These are phyloP conservation scores for Hippolais icterina DNA, from an alignment of 2,113 vertebrate species.

Conservation along the genomic window DNA sequence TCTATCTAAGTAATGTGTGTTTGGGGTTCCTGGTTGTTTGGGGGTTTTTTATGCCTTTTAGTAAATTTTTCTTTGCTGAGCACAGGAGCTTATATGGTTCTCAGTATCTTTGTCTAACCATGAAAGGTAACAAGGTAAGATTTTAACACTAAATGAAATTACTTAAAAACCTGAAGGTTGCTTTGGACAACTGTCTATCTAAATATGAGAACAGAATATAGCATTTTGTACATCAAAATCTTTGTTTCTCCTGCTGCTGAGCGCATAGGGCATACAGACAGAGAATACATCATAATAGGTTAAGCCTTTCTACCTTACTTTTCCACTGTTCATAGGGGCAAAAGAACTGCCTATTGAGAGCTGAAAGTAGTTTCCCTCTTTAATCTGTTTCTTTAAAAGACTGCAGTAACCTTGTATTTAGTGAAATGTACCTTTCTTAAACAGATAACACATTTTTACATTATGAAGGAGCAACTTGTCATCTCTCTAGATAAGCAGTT, in stretches of 20 bases:
- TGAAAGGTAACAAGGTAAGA: background rate
- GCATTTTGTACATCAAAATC: background rate
- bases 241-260: background rate
- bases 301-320: background rate
- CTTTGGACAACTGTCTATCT: background rate
- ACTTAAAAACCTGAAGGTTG: background rate
- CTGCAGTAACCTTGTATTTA: background rate
- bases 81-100: background rate
- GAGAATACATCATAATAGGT: background rate
- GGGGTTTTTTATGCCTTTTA: background rate
- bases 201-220: background rate
- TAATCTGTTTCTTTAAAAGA: background rate
- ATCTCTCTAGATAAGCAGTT: background rate
- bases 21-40: background rate
- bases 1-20: background rate
- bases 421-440: background rate
- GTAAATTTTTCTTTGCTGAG: background rate
- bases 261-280: background rate
- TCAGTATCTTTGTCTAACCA: background rate
- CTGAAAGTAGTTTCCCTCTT: background rate
- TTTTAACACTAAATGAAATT: background rate
- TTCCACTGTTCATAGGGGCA: background rate
- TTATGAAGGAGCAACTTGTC: background rate
- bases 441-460: background rate
- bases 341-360: background rate